Evolutionary conservation across 2,888 invertebrate species (phyloP).

Genomic region (Lucinisca nassula): DNA sequence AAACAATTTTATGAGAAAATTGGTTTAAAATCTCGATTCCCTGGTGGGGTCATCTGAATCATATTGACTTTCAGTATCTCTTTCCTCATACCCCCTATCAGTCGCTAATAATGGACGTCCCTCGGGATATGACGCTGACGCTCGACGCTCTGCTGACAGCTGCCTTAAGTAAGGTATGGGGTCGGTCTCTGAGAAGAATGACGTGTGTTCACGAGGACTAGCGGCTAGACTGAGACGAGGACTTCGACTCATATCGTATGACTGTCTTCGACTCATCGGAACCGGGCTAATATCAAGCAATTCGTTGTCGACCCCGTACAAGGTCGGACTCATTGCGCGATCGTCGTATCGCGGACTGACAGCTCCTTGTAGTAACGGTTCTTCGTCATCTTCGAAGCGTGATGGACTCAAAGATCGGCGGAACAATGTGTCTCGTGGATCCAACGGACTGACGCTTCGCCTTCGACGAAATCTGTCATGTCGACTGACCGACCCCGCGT

Average conservation of each 20-base stretch:
- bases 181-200: constrained; percentile 83
- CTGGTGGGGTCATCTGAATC: constrained; percentile 59
- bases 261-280: constrained; percentile 77
- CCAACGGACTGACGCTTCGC: constrained; percentile 77
- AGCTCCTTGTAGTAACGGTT: constrained; percentile 73
- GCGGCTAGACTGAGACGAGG: constrained; percentile 81
- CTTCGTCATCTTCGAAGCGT: constrained; percentile 78
- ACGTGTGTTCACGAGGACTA: constrained; percentile 77
- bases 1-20: neutral
- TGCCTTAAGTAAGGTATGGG: constrained; percentile 72
- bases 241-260: constrained; percentile 76
- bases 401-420: constrained; percentile 76
- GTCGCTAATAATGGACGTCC: constrained; percentile 61
- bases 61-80: constrained; percentile 52
- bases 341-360: constrained; percentile 79
- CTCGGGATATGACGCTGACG: constrained; percentile 61
- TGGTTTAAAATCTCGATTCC: constrained; percentile 39
- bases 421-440: constrained; percentile 64
- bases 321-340: constrained; percentile 77
- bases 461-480: constrained; percentile 71
- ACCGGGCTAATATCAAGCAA: constrained; percentile 79
- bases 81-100: constrained; percentile 44
- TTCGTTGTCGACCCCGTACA: constrained; percentile 81
- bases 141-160: constrained; percentile 56
- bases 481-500: constrained; percentile 46